Base-by-base conservation (phyloP, 2,888 invertebrate species). In the Tuberolachnus salignus region DNA sequence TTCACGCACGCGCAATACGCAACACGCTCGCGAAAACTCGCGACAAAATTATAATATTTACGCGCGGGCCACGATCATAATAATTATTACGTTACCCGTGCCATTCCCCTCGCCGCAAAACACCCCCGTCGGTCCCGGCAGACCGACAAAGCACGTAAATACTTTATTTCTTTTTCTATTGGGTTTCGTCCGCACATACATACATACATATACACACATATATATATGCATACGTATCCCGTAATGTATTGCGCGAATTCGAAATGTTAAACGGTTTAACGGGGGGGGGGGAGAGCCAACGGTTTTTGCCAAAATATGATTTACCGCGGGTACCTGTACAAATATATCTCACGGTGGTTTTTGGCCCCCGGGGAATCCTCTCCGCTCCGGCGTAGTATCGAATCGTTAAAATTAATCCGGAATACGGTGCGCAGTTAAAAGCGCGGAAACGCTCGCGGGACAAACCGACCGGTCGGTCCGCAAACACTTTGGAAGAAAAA, bases 11-110 rank as follows among this genome's bases (percentile, higher is more conserved):
- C 26, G 67, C 13, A 49, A 13, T 51, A n/a, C 19, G 34, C 69
- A 34, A 51, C 51, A 53, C 46, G 51, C 69, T 51, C 53, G 69
- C 51, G 51, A 69, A 69, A 53, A 69, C 34, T n/a, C n/a, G n/a
- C n/a, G n/a, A n/a, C n/a, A n/a, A n/a, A n/a, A n/a, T n/a, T n/a
- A n/a, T 14, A 59, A 59, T 59, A 59, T 59, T 21, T 26, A 59
- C 57, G 16, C 14, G 16, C 6, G 14, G 23, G n/a, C n/a, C 21
- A 57, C 11, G 10, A 53, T 53, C 4, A 2, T 21, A 26, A 26
- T 23, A 59, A 59, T 23, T 59, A 26, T 59, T 26, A 26, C 59
- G 59, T 59, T 59, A 26, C 59, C 59, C 3, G 3, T 26, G 16
- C 16, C n/a, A 57, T 2, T 14, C 26, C 10, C 59, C 23, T 14